Conservation (phyloP, 1,140 invertebrate species). For the Globodera ellingtonae region DNA sequence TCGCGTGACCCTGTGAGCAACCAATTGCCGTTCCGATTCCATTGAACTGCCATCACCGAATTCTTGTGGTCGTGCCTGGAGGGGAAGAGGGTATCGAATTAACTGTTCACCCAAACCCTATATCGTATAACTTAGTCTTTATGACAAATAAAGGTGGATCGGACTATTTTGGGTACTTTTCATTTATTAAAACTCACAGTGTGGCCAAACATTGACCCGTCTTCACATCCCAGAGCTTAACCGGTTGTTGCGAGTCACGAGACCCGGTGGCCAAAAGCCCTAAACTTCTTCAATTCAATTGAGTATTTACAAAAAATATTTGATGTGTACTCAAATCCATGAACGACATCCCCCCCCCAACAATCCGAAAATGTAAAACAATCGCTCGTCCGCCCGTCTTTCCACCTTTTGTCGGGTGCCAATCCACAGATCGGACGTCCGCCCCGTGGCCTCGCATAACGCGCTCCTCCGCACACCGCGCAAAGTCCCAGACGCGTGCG, state of each 20-base stretch:
- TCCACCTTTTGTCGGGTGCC: slow-evolving; percentile 93
- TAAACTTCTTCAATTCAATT: slow-evolving; percentile 32
- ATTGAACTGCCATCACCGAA: slow-evolving; percentile 97
- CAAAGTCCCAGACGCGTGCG: slow-evolving; percentile 96
- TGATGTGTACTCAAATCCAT: too few species aligned
- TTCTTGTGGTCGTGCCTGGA: slow-evolving; percentile 95
- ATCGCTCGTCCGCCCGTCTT: not conserved
- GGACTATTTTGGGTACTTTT: not conserved
- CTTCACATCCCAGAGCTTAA: slow-evolving; percentile 99
- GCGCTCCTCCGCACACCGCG: slow-evolving; percentile 91
- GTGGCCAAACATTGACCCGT: slow-evolving; percentile 77
- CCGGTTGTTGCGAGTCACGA: slow-evolving; percentile 98
- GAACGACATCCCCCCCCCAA: too few species aligned
- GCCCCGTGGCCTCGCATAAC: slow-evolving; percentile 95
- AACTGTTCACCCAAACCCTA: not conserved
- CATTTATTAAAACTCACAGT: slow-evolving; percentile 67
- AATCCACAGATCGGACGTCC: slow-evolving; percentile 98
- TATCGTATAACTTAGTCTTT: too few species aligned
- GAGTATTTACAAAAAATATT: not conserved
- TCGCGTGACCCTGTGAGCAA: slow-evolving; percentile 93
- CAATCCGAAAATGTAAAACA: too few species aligned
- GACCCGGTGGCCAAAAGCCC: slow-evolving; percentile 93
- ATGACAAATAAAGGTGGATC: too few species aligned
- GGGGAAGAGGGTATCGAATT: slow-evolving; percentile 33
- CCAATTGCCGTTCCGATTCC: slow-evolving; percentile 99